Evolutionary conservation across 2,888 invertebrate species (phyloP), one percentile per base, ranked within the genome.

Genomic region (Platycheirus rosarum): DNA sequence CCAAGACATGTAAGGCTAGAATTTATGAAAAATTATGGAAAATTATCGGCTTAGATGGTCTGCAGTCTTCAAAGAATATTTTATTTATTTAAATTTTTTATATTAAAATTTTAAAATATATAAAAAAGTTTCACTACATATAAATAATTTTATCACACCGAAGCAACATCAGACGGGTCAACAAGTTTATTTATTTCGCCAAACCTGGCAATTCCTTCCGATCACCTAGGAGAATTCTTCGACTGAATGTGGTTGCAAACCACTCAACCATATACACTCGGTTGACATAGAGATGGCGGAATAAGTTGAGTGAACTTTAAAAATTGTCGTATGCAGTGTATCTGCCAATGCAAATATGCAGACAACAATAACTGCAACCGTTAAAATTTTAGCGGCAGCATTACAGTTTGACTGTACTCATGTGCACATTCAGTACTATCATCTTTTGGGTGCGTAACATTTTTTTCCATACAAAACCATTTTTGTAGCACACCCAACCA

Each of bases 301-400:
- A 55, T 49, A 48, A 57, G 55, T 66, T 60, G 49, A 26, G 9
- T 44, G 32, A 0, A 48, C 42, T 23, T 49, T 40, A 35, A 9
- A 49, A 68, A 32, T 32, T 6, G 51, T 26, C 57, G 35, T 5
- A 51, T 51, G 23, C 35, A 35, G 0, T 35, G 29, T 32, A 8
- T 8, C 4, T 32, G 29, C 7, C 4, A 32, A 32, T 32, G 29
- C 5, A 32, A 8, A 32, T 32, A 32, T 44, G 57, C 51, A 42
- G 57, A 65, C 57, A 75, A 37, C 65, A 65, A 23, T 79, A 44
- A 60, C 35, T 70, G 57, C 51, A 69, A 46, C 63, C 63, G 29
- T 44, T 63, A 49, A 69, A 63, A 74, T 74, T 69, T 75, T 46
- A 69, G 44, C 63, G 49, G 14, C 0, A 29, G 14, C 14, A 37